These are phyloP conservation scores for Pseudomyrmex pallidus DNA, from an alignment of 1,140 invertebrate genomes.

Conservation along the genomic window DNA sequence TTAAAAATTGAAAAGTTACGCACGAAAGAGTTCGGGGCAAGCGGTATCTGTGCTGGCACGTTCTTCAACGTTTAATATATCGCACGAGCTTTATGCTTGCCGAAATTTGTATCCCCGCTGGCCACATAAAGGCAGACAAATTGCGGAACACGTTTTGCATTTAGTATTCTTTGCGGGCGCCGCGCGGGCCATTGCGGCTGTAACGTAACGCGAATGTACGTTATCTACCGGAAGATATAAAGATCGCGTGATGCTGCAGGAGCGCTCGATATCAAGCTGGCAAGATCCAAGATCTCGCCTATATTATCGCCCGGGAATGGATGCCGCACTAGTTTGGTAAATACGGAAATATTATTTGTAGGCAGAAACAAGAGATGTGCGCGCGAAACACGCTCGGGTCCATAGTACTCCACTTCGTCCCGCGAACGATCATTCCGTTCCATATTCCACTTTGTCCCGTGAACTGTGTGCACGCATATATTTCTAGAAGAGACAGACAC, in stretches of 20 bases:
- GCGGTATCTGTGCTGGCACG: slow-evolving; percentile 7
- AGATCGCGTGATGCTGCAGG: slow-evolving; percentile 26
- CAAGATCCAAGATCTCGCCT: neutral
- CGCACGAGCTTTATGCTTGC: slow-evolving; percentile 46
- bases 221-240: slow-evolving; percentile 47
- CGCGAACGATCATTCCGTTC: slow-evolving; percentile 43
- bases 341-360: slow-evolving; percentile 43
- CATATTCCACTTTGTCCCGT: slow-evolving; percentile 51
- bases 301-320: neutral
- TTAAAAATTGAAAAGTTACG: slow-evolving; percentile 30
- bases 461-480: slow-evolving; percentile 57
- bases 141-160: slow-evolving; percentile 59
- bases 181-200: slow-evolving; percentile 51
- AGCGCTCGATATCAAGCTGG: slow-evolving; percentile 22
- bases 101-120: slow-evolving; percentile 56
- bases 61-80: slow-evolving; percentile 53
- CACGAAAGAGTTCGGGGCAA: slow-evolving; percentile 5
- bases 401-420: slow-evolving; percentile 42
- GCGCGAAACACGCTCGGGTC: slow-evolving; percentile 10
- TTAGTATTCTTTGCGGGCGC: slow-evolving; percentile 57
- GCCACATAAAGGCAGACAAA: slow-evolving; percentile 60
- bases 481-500: slow-evolving; percentile 58
- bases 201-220: slow-evolving; percentile 48
- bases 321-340: slow-evolving; percentile 13
- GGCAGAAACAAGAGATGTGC: neutral